Base-by-base conservation (phyloP, 2,113 vertebrate genomes). In the Picathartes gymnocephalus region DNA sequence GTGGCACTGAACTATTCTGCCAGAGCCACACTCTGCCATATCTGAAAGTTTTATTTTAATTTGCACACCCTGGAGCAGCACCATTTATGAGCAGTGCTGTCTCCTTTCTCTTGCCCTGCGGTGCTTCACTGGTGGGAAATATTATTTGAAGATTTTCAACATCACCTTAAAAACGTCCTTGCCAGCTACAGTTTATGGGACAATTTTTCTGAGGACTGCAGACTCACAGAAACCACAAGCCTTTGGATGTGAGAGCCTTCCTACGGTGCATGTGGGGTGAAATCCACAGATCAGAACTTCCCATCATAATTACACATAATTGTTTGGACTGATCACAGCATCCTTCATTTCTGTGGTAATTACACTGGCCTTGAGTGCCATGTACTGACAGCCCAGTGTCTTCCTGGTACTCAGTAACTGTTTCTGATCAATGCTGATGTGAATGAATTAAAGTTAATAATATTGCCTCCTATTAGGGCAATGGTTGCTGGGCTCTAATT, bases 361-460 rank as follows among this genome's bases (percentile, higher is more conserved):
- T 93, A 61, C 54, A 24, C 44, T 23, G 61, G 77, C 80, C 69
- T 88, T 54, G 62, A 93, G 54, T 13, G 2, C 58, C 37, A 24
- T 7, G 50, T 61, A 45, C 86, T 64, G 70, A 61, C 50, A 91
- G 83, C 44, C 25, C 3, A 0, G 66, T 28, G 27, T 57, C 65
- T 78, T 91, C 64, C 83, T 89, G 83, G 60, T 81, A 35, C 61
- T 91, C 66, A 57, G 80, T 15, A 72, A 60, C 81, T 40, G 39
- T 89, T 92, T 91, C 73, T 93, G 91, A 91, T 93, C 77, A 89
- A 83, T 89, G 88, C 73, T 91, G 83, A 86, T 78, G 81, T 40
- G 90, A 81, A 89, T 47, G 70, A 94, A 94, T 89, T 86, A 64
- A 71, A 84, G 84, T 39, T 86, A 94, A 89, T 87, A 81, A 81